Conservation (phyloP, 2,797 vertebrate species). For the Valencia hispanica region DNA sequence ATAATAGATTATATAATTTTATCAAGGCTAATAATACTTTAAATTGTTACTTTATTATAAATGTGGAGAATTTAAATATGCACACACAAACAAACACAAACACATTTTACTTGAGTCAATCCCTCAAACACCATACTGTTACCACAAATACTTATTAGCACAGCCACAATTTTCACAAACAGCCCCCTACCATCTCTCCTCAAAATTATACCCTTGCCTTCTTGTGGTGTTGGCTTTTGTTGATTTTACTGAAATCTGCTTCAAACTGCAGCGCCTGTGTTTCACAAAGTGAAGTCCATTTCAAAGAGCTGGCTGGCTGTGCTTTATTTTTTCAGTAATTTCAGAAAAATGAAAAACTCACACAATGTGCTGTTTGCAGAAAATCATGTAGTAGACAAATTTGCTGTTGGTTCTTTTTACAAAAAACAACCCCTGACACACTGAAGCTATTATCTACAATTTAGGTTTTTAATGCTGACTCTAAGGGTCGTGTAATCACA, state of each 20-base stretch:
- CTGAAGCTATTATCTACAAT: not conserved
- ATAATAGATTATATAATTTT: not conserved
- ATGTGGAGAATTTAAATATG: not conserved
- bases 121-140: not conserved
- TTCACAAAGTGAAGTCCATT: not conserved
- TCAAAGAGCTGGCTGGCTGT: not conserved
- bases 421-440: not conserved
- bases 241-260: slow-evolving; percentile 11
- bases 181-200: not conserved
- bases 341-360: not conserved
- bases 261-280: not conserved
- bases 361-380: not conserved
- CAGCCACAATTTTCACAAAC: slow-evolving; percentile 1
- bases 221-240: slow-evolving; percentile 4
- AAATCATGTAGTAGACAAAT: not conserved
- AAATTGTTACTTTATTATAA: not conserved
- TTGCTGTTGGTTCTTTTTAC: not conserved
- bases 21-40: not conserved
- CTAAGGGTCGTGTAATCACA: not conserved
- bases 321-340: not conserved
- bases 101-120: not conserved
- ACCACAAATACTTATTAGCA: slow-evolving; percentile 7
- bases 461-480: not conserved
- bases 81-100: not conserved
- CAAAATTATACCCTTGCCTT: slow-evolving; percentile 3